phyloP scores from a whole-genome alignment of 2,888 invertebrate genomes.

The Epirrhoe tristata region DNA sequence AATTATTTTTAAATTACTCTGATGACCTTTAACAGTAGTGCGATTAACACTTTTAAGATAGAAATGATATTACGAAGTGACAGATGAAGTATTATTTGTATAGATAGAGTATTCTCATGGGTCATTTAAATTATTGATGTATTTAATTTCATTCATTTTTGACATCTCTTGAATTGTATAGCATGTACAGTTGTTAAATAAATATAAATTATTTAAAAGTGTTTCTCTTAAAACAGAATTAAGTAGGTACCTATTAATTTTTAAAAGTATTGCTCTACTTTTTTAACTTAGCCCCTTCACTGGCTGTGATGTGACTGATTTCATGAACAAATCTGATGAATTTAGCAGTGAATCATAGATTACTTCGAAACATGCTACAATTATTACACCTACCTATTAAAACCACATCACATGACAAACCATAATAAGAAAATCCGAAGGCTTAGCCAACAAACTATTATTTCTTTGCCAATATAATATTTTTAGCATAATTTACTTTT shows the following conservation, averaged over 20 bases:
- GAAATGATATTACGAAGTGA: conserved; percentile 39
- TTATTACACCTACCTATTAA: neutral
- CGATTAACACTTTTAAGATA: conserved; percentile 16
- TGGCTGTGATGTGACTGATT: too few relatives aligned
- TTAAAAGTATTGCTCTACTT: too few relatives aligned
- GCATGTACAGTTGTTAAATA: conserved; percentile 49
- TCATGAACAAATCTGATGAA: too few relatives aligned
- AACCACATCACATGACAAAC: neutral
- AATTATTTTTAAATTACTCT: neutral
- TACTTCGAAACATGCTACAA: too few relatives aligned
- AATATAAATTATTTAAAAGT: conserved; percentile 31
- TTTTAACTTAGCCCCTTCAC: too few relatives aligned
- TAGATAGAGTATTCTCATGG: conserved; percentile 51
- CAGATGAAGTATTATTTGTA: conserved; percentile 57
- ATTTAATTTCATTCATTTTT: conserved; percentile 57
- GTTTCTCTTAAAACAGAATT: conserved; percentile 2
- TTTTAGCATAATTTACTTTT: neutral
- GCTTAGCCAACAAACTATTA: neutral
- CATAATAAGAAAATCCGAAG: neutral
- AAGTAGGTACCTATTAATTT: neutral
- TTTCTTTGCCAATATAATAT: neutral
- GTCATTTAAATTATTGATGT: conserved; percentile 54
- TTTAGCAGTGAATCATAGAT: too few relatives aligned
- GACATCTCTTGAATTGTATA: conserved; percentile 38
- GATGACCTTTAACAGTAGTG: conserved; percentile 12